These are phyloP conservation scores for Bagarius yarrelli DNA, from an alignment of 2,113 vertebrate species.

Conservation along the genomic window DNA sequence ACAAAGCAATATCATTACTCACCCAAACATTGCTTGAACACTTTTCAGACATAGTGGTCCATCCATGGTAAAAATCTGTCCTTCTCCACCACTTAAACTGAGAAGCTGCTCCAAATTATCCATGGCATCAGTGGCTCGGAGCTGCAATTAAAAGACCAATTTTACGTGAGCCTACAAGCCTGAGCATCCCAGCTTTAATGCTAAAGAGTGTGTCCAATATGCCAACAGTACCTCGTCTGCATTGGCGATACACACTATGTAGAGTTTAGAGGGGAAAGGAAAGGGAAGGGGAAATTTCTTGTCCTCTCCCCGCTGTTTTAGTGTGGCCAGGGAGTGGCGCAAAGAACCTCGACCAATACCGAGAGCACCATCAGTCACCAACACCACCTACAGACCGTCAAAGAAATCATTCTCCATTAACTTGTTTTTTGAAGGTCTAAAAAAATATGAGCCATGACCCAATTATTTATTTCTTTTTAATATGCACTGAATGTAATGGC, in stretches of 20 bases:
- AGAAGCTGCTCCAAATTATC: slow-evolving; percentile 91
- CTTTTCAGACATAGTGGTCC: slow-evolving; percentile 95
- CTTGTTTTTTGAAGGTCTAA: no score
- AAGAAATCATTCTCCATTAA: slow-evolving; percentile 1
- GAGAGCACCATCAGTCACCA: slow-evolving; percentile 93
- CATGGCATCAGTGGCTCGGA: slow-evolving; percentile 88
- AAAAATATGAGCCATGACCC: no score
- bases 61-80: slow-evolving; percentile 94
- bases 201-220: background rate
- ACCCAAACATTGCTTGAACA: slow-evolving; percentile 97
- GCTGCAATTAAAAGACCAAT: slow-evolving; percentile 65
- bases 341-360: slow-evolving; percentile 94
- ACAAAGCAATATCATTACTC: slow-evolving; percentile 5
- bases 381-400: slow-evolving; percentile 78
- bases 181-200: background rate
- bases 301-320: slow-evolving; percentile 83
- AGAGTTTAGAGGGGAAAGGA: slow-evolving; percentile 90
- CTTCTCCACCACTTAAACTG: slow-evolving; percentile 88
- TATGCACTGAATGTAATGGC: background rate
- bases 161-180: background rate
- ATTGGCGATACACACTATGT: slow-evolving; percentile 94
- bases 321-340: slow-evolving; percentile 84
- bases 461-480: background rate
- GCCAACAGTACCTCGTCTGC: slow-evolving; percentile 84
- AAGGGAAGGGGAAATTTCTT: slow-evolving; percentile 93